Conservation (phyloP, 2,888 invertebrate genomes). For the Argyresthia albistria region DNA sequence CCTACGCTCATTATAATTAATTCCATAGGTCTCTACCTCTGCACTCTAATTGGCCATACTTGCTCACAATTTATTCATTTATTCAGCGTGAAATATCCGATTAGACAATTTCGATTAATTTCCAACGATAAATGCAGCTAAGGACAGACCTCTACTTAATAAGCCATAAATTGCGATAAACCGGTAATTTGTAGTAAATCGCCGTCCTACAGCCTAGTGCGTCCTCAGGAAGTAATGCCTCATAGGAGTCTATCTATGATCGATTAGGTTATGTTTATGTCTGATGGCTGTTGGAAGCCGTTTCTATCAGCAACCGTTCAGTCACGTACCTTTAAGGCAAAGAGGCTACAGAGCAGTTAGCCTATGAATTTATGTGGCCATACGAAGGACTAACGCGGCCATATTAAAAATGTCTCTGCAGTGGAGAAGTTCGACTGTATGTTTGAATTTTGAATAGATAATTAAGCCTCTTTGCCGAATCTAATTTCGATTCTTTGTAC, state of each 20-base stretch:
- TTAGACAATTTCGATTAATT: background rate
- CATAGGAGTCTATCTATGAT: conserved; percentile 12
- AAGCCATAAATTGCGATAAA: conserved; percentile 2
- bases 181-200: conserved; percentile 4
- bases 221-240: conserved; percentile 17
- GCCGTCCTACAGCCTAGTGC: background rate
- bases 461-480: too few species aligned
- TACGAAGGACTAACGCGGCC: too few species aligned
- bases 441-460: too few species aligned
- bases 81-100: conserved; percentile 1
- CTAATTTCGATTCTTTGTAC: too few species aligned
- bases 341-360: too few species aligned
- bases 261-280: conserved; percentile 10
- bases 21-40: background rate
- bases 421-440: too few species aligned
- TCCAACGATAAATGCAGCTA: background rate
- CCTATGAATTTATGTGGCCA: too few species aligned
- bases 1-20: conserved; percentile 7
- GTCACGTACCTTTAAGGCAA: conserved; percentile 12
- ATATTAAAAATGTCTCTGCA: too few species aligned
- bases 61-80: background rate
- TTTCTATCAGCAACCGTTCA: conserved; percentile 11
- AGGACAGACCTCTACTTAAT: background rate
- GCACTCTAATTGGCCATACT: background rate
- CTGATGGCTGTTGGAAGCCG: conserved; percentile 11